These are phyloP conservation scores for Hafferia zeledoni DNA, from an alignment of 2,797 vertebrate species.

Conservation along the genomic window DNA sequence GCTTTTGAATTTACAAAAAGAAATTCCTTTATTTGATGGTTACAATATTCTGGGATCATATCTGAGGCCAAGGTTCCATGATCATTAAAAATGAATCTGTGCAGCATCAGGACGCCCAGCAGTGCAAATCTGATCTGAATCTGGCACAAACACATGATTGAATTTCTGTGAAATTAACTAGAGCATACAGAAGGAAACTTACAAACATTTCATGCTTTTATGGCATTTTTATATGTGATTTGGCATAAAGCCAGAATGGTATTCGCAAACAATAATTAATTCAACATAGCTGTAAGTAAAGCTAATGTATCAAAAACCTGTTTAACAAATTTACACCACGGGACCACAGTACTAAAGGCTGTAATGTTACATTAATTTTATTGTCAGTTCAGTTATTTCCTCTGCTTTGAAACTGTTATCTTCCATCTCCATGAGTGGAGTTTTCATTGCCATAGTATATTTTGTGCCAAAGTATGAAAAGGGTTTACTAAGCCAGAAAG, in stretches of 20 bases:
- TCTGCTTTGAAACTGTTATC: neutral
- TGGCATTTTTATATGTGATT: neutral
- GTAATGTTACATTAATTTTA: neutral
- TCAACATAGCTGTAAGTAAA: neutral
- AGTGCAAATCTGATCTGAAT: neutral
- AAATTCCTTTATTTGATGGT: neutral
- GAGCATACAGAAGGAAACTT: neutral
- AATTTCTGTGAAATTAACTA: neutral
- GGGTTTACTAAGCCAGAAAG: neutral
- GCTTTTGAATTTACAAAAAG: neutral
- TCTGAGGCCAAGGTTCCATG: neutral
- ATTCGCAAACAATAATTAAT: neutral
- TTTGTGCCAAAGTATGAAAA: neutral
- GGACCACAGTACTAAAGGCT: neutral
- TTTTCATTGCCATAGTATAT: neutral
- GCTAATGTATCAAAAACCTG: neutral
- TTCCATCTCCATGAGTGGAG: neutral
- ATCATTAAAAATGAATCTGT: neutral
- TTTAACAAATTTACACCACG: neutral
- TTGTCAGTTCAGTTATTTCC: neutral
- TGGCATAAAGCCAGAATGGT: neutral
- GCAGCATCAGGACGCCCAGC: neutral
- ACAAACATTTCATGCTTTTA: neutral
- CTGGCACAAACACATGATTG: neutral
- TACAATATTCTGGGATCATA: neutral